A percentile compares a stretch with the other conserved stretches of the same genome.
phyloP scores from a whole-genome alignment of 2,797 vertebrate genomes.

The Catharus ustulatus region DNA sequence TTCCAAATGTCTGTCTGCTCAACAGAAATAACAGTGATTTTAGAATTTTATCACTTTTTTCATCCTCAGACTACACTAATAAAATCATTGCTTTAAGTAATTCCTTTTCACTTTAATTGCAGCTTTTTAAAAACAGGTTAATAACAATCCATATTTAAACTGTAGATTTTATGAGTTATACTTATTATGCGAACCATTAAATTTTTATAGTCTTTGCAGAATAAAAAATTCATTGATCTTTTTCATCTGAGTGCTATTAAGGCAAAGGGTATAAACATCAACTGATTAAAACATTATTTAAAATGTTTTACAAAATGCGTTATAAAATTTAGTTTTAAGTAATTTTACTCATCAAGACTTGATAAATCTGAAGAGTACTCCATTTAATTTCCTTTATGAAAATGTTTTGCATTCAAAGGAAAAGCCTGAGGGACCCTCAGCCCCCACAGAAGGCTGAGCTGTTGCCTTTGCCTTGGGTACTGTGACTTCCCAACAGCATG shows the following conservation, averaged over 20 bases:
- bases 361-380: constrained; percentile 65
- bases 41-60: constrained; percentile 24
- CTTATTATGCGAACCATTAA: constrained; percentile 64
- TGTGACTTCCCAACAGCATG: background rate
- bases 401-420: constrained; percentile 43
- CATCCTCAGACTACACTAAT: constrained; percentile 9
- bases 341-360: constrained; percentile 67
- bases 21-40: constrained; percentile 33
- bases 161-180: constrained; percentile 64
- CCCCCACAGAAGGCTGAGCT: background rate
- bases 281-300: constrained; percentile 72
- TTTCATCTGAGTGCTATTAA: constrained; percentile 67
- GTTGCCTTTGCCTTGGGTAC: background rate
- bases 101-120: constrained; percentile 67
- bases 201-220: constrained; percentile 64
- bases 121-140: constrained; percentile 68
- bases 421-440: constrained; percentile 6
- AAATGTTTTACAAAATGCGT: constrained; percentile 57
- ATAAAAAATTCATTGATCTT: constrained; percentile 73
- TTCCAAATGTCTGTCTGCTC: constrained; percentile 15
- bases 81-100: constrained; percentile 61
- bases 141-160: constrained; percentile 65
- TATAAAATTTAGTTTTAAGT: constrained; percentile 65
- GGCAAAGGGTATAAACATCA: constrained; percentile 69
- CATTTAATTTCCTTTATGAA: constrained; percentile 68